Evolutionary conservation across 1,140 invertebrate genomes (phyloP), one percentile per base, ranked within the genome.

Genomic region (Aphidius ervi): DNA sequence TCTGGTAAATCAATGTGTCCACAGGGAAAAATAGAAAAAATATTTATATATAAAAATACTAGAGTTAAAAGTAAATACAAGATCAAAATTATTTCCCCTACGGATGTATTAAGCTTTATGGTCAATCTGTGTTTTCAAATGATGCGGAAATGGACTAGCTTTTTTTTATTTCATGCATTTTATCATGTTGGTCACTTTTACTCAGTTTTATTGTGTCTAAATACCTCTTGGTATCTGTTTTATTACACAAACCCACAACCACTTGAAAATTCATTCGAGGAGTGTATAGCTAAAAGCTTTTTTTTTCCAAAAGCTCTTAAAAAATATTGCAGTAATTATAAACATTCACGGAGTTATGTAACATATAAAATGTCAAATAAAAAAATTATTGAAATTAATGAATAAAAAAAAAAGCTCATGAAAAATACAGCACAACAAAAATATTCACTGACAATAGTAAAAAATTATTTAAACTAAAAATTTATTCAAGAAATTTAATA

Each of bases 91-190:
- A 47, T 6, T 50, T 62, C 71, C 71, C 73, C 70, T 73, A 68
- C 75, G 74, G 74, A 79, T 76, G 69, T 77, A 77, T 78, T 76
- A 75, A 65, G 56, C 67, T 78, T 75, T 76, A 78, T 73, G 75
- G 70, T 73, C 67, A 73, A 69, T 71, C 70, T 64, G 67, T 65
- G 64, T 54, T 61, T 53, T 63, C 68, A 57, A 69, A 69, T 66
- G 69, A 77, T 73, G 52, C 73, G 74, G 75, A 78, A 80, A 78
- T 77, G 70, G 73, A 65, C 70, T 70, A 56, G 54, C 67, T 67
- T 70, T 74, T 63, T 61, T 52, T 10, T 39, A 43, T 73, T 68
- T 71, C 66, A 67, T 63, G 67, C 16, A 1, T 16, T 75, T 69
- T 74, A 77, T 76, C 67, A 31, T 31, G 71, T 60, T 66, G 63